Evolutionary conservation across 2,113 vertebrate genomes (phyloP), one percentile per base, ranked within the genome.

Genomic region (Maccullochella peelii): DNA sequence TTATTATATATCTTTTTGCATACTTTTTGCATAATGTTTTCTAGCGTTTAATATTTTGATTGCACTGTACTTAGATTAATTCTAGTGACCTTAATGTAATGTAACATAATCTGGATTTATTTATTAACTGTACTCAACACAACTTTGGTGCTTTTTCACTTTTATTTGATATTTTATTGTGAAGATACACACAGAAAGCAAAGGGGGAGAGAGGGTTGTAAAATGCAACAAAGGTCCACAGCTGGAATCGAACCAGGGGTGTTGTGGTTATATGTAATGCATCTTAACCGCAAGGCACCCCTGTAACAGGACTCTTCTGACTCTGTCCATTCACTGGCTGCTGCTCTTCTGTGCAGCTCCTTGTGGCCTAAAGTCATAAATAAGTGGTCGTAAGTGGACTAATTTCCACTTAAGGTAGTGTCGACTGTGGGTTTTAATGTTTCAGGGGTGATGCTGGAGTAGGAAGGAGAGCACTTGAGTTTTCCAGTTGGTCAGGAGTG

Each of bases 401-500:
- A 40, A 23, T 66, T 80, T 42, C 76, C 83, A 72, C 81, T 84
- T 79, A 73, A 86, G 86, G 84, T 89, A 10, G 52, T 87, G 73
- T 91, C 83, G 89, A 77, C 79, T 67, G 70, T 88, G 72, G 63
- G 72, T 67, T 88, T 90, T 33, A 73, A 68, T 16, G 40, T 85
- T 71, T 80, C 38, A n/a, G 62, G 69, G 73, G 77, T 66, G 87
- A 79, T 15, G 38, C 52, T 65, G 68, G 68, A 82, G 69, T n/a
- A 79, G 79, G 79, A 71, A 71, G 72, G 77, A 84, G 79, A 90
- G 88, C 90, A 83, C 90, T 94, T 86, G 88, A 90, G 80, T 81
- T 82, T 83, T 79, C 36, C 72, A 68, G 50, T 84, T 59, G 55
- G 61, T 69, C 85, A 74, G 65, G 70, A 82, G 75, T 69, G 88